Evolutionary conservation across 2,113 vertebrate genomes (phyloP), one percentile per base, ranked within the genome.

Genomic region (Carassius gibelio): DNA sequence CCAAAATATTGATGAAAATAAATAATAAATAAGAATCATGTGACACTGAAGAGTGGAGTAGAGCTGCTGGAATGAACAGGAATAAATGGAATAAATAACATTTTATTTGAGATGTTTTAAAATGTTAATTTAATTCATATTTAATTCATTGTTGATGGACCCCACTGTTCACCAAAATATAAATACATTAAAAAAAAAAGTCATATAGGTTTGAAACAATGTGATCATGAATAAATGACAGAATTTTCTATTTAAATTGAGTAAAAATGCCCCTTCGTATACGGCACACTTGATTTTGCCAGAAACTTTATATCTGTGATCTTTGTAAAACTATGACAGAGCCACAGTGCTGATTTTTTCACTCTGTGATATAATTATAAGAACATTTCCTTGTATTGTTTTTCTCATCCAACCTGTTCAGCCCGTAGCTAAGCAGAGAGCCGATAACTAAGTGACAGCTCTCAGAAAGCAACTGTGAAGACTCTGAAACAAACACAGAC

Each of bases 301-400:
- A 21, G n/a, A 45, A 62, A 62, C 55, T 45, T 45, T 23, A 9
- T 23, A 11, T 61, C 11, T 42, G 77, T 42, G 34, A 45, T 64
- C 8, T 80, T 10, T 19, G 36, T 17, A 8, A 59, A 57, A n/a
- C 2, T 5, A 6, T 11, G 30, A 77, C 30, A 59, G 55, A 57
- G 50, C 34, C 52, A 13, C 75, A 77, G 52, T 8, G 34, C 26
- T 36, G 75, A 17, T 77, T 77, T 66, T 26, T 48, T 66, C 61
- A 48, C 38, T 17, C 78, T 48, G 78, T 4, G 2, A 48, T 81
- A 81, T 81, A 81, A 81, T 81, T 81, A 81, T 13, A 66, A 81
- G 36, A 81, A 81, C 42, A 48, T 64, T 64, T 81, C 38, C 36
- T 30, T 42, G 57, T 14, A 21, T 26, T 42, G 36, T 62, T 36